Percentiles rank a stretch among this genome's conserved stretches.
Evolutionary conservation across 1,140 invertebrate genomes (phyloP).

Genomic region (Proales similis): DNA sequence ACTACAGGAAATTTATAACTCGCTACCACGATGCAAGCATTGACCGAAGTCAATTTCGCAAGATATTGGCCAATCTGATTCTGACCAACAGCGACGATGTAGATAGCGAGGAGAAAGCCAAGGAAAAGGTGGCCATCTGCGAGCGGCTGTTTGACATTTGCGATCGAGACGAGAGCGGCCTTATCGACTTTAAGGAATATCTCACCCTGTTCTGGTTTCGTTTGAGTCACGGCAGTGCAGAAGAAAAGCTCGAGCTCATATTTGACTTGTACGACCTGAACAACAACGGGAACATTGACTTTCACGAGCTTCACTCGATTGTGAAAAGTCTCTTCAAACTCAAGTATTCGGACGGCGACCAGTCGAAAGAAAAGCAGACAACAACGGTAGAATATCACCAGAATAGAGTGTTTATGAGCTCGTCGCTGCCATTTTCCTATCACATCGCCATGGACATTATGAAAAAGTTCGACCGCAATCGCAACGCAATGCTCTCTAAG

Average conservation of each 20-base stretch:
- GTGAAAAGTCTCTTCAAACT: conserved; percentile 31
- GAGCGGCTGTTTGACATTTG: conserved; percentile 20
- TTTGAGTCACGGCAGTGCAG: not conserved
- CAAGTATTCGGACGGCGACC: not conserved
- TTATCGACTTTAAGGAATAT: conserved; percentile 36
- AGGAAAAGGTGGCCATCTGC: conserved; percentile 14
- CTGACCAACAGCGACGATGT: not conserved
- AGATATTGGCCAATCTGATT: conserved; percentile 5
- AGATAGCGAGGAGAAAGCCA: no score
- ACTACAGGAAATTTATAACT: conserved; percentile 15
- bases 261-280: conserved; percentile 26
- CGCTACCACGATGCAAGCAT: conserved; percentile 9
- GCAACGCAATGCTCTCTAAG: conserved; percentile 15
- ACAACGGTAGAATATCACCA: not conserved
- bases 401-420: not conserved
- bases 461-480: conserved; percentile 7
- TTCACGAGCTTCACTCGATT: conserved; percentile 29
- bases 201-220: conserved; percentile 8
- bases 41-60: not conserved
- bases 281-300: conserved; percentile 22
- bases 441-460: conserved; percentile 31
- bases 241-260: conserved; percentile 1
- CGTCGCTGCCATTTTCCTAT: conserved; percentile 11
- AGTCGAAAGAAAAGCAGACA: not conserved
- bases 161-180: conserved; percentile 18